A percentile compares a stretch with the other conserved stretches of the same genome.
Evolutionary conservation across 2,888 invertebrate species (phyloP).

Genomic region (Dusona sp.): DNA sequence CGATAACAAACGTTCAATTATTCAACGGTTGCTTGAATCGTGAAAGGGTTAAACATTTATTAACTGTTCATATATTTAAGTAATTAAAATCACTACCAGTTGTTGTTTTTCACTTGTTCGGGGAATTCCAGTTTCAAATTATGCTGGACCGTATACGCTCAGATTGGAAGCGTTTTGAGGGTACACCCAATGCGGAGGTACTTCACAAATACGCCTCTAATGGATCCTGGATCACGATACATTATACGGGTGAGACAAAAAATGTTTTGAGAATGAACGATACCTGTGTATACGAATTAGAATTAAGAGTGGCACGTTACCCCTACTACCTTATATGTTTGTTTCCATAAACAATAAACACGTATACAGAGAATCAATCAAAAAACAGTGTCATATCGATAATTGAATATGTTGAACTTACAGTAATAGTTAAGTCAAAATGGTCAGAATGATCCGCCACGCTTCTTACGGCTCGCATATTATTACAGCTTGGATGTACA

Average conservation of each 20-base stretch:
- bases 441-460: too few relatives aligned
- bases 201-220: constrained; percentile 33
- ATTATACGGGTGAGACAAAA: constrained; percentile 38
- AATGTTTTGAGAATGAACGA: not conserved
- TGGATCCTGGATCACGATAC: constrained; percentile 23
- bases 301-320: not conserved
- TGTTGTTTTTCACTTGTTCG: not conserved
- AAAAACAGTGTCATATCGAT: not conserved
- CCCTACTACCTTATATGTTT: not conserved
- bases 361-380: too few relatives aligned
- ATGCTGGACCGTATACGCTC: constrained; percentile 26
- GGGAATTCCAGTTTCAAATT: not conserved
- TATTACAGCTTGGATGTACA: constrained; percentile 9
- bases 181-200: constrained; percentile 12
- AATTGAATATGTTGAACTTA: not conserved
- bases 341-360: not conserved
- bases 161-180: constrained; percentile 33
- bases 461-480: too few relatives aligned
- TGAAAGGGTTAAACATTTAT: constrained; percentile 27
- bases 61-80: not conserved
- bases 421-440: too few relatives aligned
- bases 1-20: constrained; percentile 13
- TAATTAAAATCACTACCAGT: not conserved
- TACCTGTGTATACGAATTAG: too few relatives aligned
- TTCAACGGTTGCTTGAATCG: constrained; percentile 48